Base-by-base conservation (phyloP, 2,797 vertebrate genomes). In the Scolopax bukidnonensis region DNA sequence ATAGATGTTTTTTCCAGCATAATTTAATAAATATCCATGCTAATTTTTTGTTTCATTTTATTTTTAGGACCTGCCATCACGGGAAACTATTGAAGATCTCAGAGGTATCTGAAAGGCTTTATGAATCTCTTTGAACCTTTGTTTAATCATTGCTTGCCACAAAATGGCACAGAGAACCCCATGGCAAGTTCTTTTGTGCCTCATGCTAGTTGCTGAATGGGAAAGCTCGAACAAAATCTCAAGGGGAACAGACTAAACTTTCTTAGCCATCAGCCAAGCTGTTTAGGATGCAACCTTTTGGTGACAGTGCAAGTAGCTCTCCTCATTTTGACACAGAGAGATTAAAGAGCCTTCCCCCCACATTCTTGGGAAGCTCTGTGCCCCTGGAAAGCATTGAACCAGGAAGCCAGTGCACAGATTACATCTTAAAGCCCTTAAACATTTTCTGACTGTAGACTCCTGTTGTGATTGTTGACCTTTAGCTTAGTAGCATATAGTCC, bases 51-150 rank as follows among this genome's bases (percentile, higher is more conserved):
- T 33, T 90, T 60, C 11, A 64, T 89, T 93, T 82, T 27, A 4
- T 87, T 94, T 95, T 84, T 95, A 98, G 98, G 97, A 97, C 40
- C 69, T 98, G 76, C 92, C 97, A 56, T 96, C 93, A 24, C 97
- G 94, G 81, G 98, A 98, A 89, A 98, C 98, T 19, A 97, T 95
- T 89, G 98, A 98, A 90, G 98, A 98, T 93, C 97, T 98, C 73
- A 97, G 96, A 98, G 98, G 98, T 98, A 98, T 64, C 47, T 84
- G 45, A 80, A 84, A 84, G 17, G 56, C n/a, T 61, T 71, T 94
- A 48, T 75, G 71, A 87, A 84, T 36, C 16, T 8, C 10, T 54
- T 92, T 73, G 85, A 80, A 57, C 16, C 20, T 45, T 75, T 83
- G 28, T 89, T 84, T 84, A 84, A 77, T 69, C 41, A 19, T 84